Conservation (phyloP, 1,140 invertebrate genomes). For the Cylas formicarius region DNA sequence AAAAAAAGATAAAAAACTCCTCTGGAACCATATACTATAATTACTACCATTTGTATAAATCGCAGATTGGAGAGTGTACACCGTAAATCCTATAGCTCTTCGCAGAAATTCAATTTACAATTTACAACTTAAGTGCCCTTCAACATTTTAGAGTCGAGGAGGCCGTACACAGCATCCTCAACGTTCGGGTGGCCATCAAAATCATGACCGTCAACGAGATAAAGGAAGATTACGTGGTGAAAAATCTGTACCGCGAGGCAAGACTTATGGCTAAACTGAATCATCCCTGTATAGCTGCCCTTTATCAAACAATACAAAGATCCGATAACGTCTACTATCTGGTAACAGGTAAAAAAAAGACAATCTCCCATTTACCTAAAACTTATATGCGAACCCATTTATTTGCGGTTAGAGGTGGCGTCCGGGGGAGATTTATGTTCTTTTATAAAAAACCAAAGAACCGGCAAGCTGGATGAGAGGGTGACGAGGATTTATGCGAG, state of each 20-base stretch:
- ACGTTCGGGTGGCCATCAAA: slow-evolving; percentile 61
- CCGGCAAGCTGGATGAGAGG: slow-evolving; percentile 52
- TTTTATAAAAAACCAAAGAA: slow-evolving; percentile 52
- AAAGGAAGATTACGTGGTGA: slow-evolving; percentile 59
- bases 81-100: too few relatives aligned
- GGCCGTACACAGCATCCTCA: slow-evolving; percentile 17
- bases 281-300: slow-evolving; percentile 58
- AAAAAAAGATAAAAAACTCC: too few relatives aligned
- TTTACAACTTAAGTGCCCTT: too few relatives aligned
- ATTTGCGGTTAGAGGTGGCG: slow-evolving; percentile 60
- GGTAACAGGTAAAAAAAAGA: too few relatives aligned
- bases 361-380: too few relatives aligned
- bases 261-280: slow-evolving; percentile 56
- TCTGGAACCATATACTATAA: too few relatives aligned
- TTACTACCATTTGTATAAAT: too few relatives aligned
- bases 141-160: slow-evolving; percentile 18
- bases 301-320: slow-evolving; percentile 62
- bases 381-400: too few relatives aligned
- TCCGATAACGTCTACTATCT: slow-evolving; percentile 53
- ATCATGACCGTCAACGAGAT: slow-evolving; percentile 59
- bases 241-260: slow-evolving; percentile 60
- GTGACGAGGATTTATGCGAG: slow-evolving; percentile 51
- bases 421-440: slow-evolving; percentile 59
- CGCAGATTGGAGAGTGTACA: too few relatives aligned
- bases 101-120: too few relatives aligned